Evolutionary conservation across 2,113 vertebrate genomes (phyloP), one percentile per base, ranked within the genome.

Genomic region (Smithornis capensis): DNA sequence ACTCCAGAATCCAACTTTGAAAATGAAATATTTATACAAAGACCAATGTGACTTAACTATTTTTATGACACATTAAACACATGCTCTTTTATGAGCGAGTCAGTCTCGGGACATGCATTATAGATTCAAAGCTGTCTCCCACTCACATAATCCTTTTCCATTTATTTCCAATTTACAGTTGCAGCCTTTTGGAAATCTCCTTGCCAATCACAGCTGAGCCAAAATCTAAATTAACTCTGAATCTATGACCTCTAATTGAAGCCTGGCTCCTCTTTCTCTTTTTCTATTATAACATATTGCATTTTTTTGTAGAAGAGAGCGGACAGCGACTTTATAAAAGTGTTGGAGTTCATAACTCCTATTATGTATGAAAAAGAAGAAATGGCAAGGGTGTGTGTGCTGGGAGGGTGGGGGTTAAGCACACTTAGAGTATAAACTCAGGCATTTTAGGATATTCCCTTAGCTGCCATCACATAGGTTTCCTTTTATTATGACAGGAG

Each of bases 31-130:
- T 88, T 93, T 94, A 83, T 81, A 86, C 33, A 73, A 86, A 86
- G 76, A 89, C 77, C 71, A 83, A 59, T 29, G 52, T 28, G 75
- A 75, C 59, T 96, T 92, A 88, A 94, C 80, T 95, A 86, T 86
- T 95, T 95, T 95, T 67, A 77, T 78, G 90, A 92, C 76, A 95
- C 71, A 93, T 93, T 94, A 94, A 90, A 86, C 89, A 93, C 80
- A 77, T 78, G 71, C 55, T 93, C 59, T 94, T 96, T 74, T 86
- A 88, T 44, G 45, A 89, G 42, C 64, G 67, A 74, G 76, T 92
- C 85, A 59, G 71, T 80, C 83, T 89, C 0, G 0, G 56, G 80
- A 83, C 71, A 63, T 59, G 16, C 33, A 86, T 94, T 95, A 90
- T 23, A 74, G 79, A 86, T 90, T 89, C 86, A 92, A 93, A 89